phyloP scores from a whole-genome alignment of 1,140 invertebrate genomes.

The Calosoma granatense region DNA sequence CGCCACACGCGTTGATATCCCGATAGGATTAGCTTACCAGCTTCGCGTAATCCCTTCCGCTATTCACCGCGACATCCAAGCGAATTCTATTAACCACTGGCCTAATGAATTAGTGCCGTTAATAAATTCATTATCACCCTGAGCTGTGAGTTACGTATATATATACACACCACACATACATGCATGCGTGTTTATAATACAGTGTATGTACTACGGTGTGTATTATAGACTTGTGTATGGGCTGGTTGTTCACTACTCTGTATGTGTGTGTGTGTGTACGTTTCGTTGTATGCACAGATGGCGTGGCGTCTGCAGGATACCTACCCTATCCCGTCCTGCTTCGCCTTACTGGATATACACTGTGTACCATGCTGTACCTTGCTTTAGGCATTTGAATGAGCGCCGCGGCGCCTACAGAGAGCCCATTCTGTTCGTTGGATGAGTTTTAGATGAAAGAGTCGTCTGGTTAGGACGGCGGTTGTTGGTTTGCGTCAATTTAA shows the following conservation, averaged over 20 bases:
- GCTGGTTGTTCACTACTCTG: too few species aligned
- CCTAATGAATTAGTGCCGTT: conserved; percentile 7
- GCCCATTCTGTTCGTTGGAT: neutral
- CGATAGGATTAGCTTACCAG: neutral
- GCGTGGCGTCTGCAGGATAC: too few species aligned
- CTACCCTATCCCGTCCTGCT: too few species aligned
- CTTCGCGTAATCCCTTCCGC: neutral
- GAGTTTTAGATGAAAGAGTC: neutral
- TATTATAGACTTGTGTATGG: neutral
- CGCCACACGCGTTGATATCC: too few species aligned
- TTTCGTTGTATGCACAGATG: too few species aligned
- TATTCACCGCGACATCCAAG: neutral
- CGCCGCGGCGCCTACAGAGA: neutral
- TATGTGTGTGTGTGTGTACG: too few species aligned
- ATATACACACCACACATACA: too few species aligned
- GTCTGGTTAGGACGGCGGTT: neutral
- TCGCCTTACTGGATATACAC: too few species aligned
- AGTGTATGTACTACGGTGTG: neutral
- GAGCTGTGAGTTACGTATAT: neutral
- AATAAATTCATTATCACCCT: conserved; percentile 1
- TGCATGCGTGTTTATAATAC: too few species aligned
- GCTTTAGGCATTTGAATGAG: neutral
- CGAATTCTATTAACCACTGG: conserved; percentile 6
- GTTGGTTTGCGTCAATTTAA: neutral
- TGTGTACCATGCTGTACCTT: too few species aligned